Conservation (phyloP, 2,888 invertebrate genomes). For the Anthophora plumipes region DNA sequence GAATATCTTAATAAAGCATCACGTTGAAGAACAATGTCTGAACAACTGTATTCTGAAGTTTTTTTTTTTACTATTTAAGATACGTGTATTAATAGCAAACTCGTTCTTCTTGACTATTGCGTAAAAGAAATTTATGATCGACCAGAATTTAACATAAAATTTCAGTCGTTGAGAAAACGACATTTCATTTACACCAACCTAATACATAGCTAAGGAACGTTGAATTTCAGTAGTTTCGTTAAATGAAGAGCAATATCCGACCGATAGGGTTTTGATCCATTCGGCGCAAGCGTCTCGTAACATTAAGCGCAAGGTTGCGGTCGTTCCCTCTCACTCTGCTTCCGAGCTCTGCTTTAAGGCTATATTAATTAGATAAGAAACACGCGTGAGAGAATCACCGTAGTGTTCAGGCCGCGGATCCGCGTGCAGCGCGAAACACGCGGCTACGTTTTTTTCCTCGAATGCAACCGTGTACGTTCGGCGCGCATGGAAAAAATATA, state of each 20-base stretch:
- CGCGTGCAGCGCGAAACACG: neutral
- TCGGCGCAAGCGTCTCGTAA: conserved; percentile 33
- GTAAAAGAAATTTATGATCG: too few relatives aligned
- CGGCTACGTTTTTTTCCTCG: conserved; percentile 15
- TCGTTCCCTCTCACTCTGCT: conserved; percentile 46
- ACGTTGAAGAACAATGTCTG: too few relatives aligned
- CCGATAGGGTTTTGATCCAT: conserved; percentile 31
- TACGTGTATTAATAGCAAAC: too few relatives aligned
- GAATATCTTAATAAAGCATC: too few relatives aligned
- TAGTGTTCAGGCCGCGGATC: conserved; percentile 18
- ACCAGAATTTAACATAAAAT: too few relatives aligned
- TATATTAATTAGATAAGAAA: conserved; percentile 55
- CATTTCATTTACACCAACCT: too few relatives aligned
- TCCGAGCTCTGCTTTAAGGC: conserved; percentile 25
- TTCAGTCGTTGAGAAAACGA: too few relatives aligned
- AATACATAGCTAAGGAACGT: neutral
- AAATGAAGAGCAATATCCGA: neutral
- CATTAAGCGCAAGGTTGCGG: conserved; percentile 53
- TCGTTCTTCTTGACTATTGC: too few relatives aligned
- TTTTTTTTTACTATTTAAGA: too few relatives aligned
- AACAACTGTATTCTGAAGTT: too few relatives aligned
- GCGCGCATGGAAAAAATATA: conserved; percentile 33
- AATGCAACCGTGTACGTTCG: neutral
- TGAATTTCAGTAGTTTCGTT: neutral
- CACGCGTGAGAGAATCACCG: conserved; percentile 42